A percentile compares a stretch with the other conserved stretches of the same genome.
phyloP scores from a whole-genome alignment of 2,113 vertebrate genomes.

The Rhodinocichla rosea region DNA sequence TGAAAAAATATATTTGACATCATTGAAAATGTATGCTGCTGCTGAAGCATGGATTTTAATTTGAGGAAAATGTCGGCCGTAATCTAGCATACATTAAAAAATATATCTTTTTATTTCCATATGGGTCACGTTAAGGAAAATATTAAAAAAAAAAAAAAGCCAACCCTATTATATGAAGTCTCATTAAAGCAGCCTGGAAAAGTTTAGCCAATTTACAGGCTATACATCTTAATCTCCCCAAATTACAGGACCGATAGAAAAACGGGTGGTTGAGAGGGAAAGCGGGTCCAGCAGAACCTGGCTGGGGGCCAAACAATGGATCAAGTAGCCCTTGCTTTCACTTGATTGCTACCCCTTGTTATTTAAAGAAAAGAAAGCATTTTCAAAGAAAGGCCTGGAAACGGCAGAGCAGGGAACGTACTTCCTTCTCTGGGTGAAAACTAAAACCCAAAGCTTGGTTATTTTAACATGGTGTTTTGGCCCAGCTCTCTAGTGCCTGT shows the following conservation, averaged over 20 bases:
- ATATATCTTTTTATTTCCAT: slow-evolving; percentile 73
- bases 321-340: slow-evolving; percentile 65
- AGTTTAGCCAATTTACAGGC: slow-evolving; percentile 78
- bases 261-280: slow-evolving; percentile 53
- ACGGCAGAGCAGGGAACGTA: not conserved
- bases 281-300: slow-evolving; percentile 61
- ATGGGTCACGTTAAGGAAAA: slow-evolving; percentile 75
- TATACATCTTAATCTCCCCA: slow-evolving; percentile 78
- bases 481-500: not conserved
- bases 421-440: slow-evolving; percentile 2
- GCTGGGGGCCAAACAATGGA: slow-evolving; percentile 65
- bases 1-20: slow-evolving; percentile 52
- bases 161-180: slow-evolving; percentile 68
- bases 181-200: slow-evolving; percentile 79
- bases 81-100: slow-evolving; percentile 67
- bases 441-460: not conserved
- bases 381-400: slow-evolving; percentile 30
- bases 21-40: slow-evolving; percentile 56
- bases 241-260: slow-evolving; percentile 55
- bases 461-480: not conserved
- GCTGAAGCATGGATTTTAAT: slow-evolving; percentile 68
- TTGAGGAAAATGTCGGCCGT: slow-evolving; percentile 60
- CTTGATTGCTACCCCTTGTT: slow-evolving; percentile 66
- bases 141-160: slow-evolving; percentile 64
- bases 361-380: slow-evolving; percentile 57